These are phyloP conservation scores for Steinernema feltiae DNA, from an alignment of 1,140 invertebrate genomes.

Conservation along the genomic window DNA sequence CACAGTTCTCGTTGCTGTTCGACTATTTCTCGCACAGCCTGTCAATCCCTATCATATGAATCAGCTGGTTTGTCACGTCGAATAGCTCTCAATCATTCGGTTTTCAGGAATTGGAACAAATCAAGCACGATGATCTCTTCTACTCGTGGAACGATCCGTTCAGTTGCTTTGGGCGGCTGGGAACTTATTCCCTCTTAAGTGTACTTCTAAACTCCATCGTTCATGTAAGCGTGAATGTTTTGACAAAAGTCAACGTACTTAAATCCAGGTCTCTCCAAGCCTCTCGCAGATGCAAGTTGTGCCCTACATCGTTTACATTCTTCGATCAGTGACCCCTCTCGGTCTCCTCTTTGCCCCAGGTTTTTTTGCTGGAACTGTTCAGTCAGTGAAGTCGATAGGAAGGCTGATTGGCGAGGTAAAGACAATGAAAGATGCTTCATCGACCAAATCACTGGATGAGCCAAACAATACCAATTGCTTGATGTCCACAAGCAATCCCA, in stretches of 20 bases:
- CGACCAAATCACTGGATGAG: neutral
- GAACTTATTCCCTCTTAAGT: neutral
- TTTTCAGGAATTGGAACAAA: neutral
- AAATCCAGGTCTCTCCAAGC: conserved; percentile 18
- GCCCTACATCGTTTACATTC: neutral
- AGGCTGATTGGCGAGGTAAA: neutral
- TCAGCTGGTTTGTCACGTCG: neutral
- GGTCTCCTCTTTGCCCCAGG: neutral
- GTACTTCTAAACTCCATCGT: neutral
- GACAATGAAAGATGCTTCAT: neutral
- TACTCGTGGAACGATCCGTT: neutral
- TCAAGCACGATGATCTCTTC: neutral
- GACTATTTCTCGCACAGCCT: neutral
- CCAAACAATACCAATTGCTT: neutral
- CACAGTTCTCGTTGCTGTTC: neutral
- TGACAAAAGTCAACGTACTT: neutral
- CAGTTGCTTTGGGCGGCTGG: neutral
- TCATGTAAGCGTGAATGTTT: neutral
- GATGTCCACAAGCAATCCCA: neutral
- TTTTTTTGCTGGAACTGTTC: neutral
- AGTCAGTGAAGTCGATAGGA: neutral
- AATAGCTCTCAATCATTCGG: neutral
- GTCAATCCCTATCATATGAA: neutral
- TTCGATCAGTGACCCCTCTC: neutral
- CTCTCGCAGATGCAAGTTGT: neutral